Conservation (phyloP, 2,113 vertebrate species). For the Syngnathus scovelli region DNA sequence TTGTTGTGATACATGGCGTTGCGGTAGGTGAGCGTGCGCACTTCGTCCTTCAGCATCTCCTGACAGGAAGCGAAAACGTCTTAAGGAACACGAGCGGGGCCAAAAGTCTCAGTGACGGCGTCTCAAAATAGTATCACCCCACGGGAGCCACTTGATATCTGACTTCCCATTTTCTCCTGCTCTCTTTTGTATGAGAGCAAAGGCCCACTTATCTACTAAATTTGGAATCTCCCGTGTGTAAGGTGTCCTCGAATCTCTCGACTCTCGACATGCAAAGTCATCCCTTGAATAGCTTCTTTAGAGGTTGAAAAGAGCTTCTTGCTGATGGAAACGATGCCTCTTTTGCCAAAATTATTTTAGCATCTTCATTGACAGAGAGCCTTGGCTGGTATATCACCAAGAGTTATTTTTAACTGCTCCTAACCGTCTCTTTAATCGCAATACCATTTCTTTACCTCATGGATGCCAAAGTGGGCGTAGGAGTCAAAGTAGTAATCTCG, state of each 20-base stretch:
- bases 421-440: too few species aligned
- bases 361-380: neutral
- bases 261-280: neutral
- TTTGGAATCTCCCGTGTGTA: conserved; percentile 31
- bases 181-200: conserved; percentile 44
- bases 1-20: conserved; percentile 99
- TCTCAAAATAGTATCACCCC: conserved; percentile 61
- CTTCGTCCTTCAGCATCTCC: conserved; percentile 98
- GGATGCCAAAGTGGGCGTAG: conserved; percentile 97
- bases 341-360: conserved; percentile 6
- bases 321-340: conserved; percentile 7
- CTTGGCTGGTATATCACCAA: neutral
- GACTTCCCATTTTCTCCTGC: conserved; percentile 50
- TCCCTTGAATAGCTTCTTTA: neutral
- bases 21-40: conserved; percentile 91
- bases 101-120: conserved; percentile 25
- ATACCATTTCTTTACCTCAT: conserved; percentile 77
- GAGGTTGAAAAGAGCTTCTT: neutral
- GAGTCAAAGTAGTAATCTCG: conserved; percentile 98
- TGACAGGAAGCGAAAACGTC: conserved; percentile 42
- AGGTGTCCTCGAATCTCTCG: conserved; percentile 39
- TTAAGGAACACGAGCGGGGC: conserved; percentile 20
- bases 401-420: too few species aligned
- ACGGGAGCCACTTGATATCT: conserved; percentile 51
- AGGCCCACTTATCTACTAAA: conserved; percentile 64